phyloP scores from a whole-genome alignment of 2,888 invertebrate genomes.

The Alitta virens region DNA sequence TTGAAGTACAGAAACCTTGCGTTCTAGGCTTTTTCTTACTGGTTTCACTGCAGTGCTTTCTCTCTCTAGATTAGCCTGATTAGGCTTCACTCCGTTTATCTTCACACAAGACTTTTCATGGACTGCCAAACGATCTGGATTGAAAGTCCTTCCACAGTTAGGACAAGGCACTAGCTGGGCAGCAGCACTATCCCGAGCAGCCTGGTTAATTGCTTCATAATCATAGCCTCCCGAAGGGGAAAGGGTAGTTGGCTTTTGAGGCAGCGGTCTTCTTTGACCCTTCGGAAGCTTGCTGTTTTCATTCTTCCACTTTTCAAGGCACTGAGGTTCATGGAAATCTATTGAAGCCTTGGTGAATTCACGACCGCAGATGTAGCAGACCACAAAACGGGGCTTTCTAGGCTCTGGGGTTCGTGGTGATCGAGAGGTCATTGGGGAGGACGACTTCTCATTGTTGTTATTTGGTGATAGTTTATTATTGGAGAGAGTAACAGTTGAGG shows the following conservation, averaged over 20 bases:
- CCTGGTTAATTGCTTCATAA: slow-evolving; percentile 44
- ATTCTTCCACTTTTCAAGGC: slow-evolving; percentile 64
- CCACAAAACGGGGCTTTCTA: slow-evolving; percentile 47
- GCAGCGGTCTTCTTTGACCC: slow-evolving; percentile 61
- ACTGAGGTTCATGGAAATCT: slow-evolving; percentile 68
- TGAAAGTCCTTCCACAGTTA: slow-evolving; percentile 25
- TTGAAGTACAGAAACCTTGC: too few species aligned
- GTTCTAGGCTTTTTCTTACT: neutral
- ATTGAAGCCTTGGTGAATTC: slow-evolving; percentile 66
- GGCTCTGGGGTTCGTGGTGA: slow-evolving; percentile 60
- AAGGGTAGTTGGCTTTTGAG: slow-evolving; percentile 61
- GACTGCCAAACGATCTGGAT: slow-evolving; percentile 22
- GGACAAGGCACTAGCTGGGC: slow-evolving; percentile 24
- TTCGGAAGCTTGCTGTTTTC: slow-evolving; percentile 64
- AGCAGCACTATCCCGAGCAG: slow-evolving; percentile 17
- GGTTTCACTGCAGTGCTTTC: neutral
- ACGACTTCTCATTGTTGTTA: neutral
- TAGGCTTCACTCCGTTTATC: slow-evolving; percentile 22
- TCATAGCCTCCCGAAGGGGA: slow-evolving; percentile 17
- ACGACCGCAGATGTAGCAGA: slow-evolving; percentile 67
- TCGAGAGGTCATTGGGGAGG: slow-evolving; percentile 3
- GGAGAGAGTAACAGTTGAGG: slow-evolving; percentile 11
- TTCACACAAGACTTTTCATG: slow-evolving; percentile 61
- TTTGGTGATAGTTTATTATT: slow-evolving; percentile 1
- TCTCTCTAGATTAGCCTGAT: slow-evolving; percentile 1